Evolutionary conservation across 64 coral and sea anemone species (phyloP), one percentile per base, ranked within the genome.

Genomic region (Hydrozoanthus tunicans): DNA sequence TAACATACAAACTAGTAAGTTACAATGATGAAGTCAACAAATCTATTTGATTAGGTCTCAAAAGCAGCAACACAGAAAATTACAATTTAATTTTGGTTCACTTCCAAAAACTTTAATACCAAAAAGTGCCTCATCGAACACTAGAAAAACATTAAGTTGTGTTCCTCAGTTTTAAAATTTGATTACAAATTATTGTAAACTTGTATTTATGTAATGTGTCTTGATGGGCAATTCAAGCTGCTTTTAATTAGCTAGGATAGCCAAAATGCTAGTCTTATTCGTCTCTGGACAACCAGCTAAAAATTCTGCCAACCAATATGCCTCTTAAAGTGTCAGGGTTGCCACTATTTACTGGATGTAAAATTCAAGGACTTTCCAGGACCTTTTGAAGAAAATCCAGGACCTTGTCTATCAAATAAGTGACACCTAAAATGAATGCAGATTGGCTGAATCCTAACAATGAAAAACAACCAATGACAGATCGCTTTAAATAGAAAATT

Each of bases 81-180:
- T 63, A 63, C 61, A 63, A 63, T 70, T 70, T 70, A 70, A 70
- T 70, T 70, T 70, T 10, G 67, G 15, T 70, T 70, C 67, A 70
- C 67, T 70, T 70, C 62, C 62, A 64, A 64, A 70, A 70, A 70
- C 0, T 14, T 70, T 70, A 70, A 70, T 70, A 27, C 2, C 20
- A 77, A 77, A 55, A 54, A 55, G 51, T 63, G 61, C 61, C 61
- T 63, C 51, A 6, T 77, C 73, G 51, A 23, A 77, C 75, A 77
- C 12, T 27, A 26, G 25, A 27, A 1, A 64, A 77, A 56, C 52
- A 55, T 77, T 56, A 56, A 77, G 32, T 77, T 77, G 3, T 77
- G 32, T 77, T 76, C 73, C 27, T 76, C 25, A 53, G 7, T 64
- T 64, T 51, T 4, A 70, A 23, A 70, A 5, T 4, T 70, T 70